Percentiles rank a stretch among this genome's conserved stretches.
These are phyloP conservation scores for Dromaius novaehollandiae DNA, from an alignment of 2,113 vertebrate species.

Conservation along the genomic window DNA sequence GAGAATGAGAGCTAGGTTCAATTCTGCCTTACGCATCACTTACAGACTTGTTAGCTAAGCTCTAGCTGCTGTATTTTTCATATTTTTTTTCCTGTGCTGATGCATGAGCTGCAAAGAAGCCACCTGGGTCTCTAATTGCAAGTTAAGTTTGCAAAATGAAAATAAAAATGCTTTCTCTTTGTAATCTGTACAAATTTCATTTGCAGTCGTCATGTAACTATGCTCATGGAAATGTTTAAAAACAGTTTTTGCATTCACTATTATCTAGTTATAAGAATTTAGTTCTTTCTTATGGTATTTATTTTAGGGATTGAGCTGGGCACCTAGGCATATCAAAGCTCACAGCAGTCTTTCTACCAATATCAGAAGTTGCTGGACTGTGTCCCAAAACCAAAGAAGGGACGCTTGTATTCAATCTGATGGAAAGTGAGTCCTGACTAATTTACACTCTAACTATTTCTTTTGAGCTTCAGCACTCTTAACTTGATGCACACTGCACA, in stretches of 20 bases:
- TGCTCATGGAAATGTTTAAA: not conserved
- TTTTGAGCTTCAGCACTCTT: not conserved
- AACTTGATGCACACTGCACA: not conserved
- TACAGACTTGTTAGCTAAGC: conserved; percentile 25
- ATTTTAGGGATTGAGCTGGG: not conserved
- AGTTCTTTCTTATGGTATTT: not conserved
- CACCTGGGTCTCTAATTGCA: not conserved
- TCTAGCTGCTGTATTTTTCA: not conserved
- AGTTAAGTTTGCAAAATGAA: not conserved
- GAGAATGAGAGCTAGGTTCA: not conserved
- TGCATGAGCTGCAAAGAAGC: conserved; percentile 2
- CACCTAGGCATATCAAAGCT: not conserved
- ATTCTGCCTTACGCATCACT: conserved; percentile 17
- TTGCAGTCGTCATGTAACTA: not conserved
- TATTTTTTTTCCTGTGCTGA: not conserved
- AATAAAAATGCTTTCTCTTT: not conserved
- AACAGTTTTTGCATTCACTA: not conserved
- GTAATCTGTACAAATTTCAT: not conserved
- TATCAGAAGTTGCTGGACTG: not conserved
- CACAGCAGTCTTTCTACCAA: not conserved
- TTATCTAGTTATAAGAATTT: not conserved
- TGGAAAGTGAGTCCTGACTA: not conserved
- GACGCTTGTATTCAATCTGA: not conserved
- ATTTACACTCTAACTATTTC: not conserved
- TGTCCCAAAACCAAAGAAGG: not conserved